These are phyloP conservation scores for Enhydra lutris DNA, from an alignment of 2,113 vertebrate genomes.

Conservation along the genomic window DNA sequence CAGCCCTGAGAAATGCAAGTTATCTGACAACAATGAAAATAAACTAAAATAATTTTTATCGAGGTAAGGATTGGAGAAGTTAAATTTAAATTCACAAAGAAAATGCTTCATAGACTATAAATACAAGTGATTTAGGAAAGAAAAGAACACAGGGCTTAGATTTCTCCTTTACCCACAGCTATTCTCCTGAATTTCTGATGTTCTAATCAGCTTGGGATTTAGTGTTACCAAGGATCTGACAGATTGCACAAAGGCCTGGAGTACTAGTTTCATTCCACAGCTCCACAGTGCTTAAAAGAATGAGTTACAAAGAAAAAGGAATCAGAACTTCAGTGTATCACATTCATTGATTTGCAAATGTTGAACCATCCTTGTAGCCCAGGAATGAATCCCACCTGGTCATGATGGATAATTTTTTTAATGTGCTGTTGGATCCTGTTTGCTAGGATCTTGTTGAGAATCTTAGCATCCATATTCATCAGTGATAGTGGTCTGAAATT, in stretches of 20 bases:
- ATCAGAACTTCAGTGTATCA: neutral
- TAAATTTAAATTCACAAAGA: slow-evolving; percentile 47
- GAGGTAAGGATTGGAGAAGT: slow-evolving; percentile 46
- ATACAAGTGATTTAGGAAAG: slow-evolving; percentile 33
- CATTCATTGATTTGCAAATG: too few relatives aligned
- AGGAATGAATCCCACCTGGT: too few relatives aligned
- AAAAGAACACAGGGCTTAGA: neutral
- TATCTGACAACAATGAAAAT: slow-evolving; percentile 35
- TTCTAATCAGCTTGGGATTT: slow-evolving; percentile 12
- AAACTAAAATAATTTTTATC: slow-evolving; percentile 59
- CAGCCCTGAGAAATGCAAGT: slow-evolving; percentile 34
- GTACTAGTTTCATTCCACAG: neutral
- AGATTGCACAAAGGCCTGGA: neutral
- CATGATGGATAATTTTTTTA: too few relatives aligned
- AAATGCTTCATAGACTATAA: slow-evolving; percentile 27
- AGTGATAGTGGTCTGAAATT: too few relatives aligned
- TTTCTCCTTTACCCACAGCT: neutral
- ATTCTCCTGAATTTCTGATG: slow-evolving; percentile 21
- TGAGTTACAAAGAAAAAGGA: slow-evolving; percentile 38
- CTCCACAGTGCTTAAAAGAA: neutral
- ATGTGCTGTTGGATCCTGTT: too few relatives aligned
- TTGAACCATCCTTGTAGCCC: too few relatives aligned
- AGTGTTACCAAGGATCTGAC: neutral
- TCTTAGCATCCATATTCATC: too few relatives aligned
- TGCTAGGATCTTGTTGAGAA: too few relatives aligned